These are phyloP conservation scores for Platalea minor DNA, from an alignment of 2,797 vertebrate genomes.

Conservation along the genomic window DNA sequence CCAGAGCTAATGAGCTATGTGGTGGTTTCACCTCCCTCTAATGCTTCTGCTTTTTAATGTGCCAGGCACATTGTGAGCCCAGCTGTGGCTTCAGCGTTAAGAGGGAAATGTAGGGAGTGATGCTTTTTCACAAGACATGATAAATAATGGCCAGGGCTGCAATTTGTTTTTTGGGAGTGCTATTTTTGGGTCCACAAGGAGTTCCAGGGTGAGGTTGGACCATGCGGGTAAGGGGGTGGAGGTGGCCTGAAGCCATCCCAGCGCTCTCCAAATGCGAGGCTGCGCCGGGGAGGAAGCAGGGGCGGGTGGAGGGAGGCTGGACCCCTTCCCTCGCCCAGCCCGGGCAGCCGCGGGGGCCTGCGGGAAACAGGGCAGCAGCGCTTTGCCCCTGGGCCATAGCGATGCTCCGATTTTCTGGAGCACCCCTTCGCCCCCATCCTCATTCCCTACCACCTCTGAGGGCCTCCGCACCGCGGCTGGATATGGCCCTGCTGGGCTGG, in stretches of 20 bases:
- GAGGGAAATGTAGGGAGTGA: background rate
- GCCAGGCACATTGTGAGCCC: background rate
- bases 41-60: background rate
- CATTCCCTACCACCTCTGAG: background rate
- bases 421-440: background rate
- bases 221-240: background rate
- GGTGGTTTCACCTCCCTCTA: background rate
- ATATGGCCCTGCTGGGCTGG: background rate
- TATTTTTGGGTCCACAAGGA: background rate
- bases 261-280: background rate
- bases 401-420: background rate
- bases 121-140: background rate
- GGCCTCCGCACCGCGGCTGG: rapidly evolving
- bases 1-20: background rate
- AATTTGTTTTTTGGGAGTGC: background rate
- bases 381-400: background rate
- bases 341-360: rapidly evolving
- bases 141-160: rapidly evolving
- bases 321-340: background rate
- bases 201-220: background rate
- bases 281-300: background rate
- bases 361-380: rapidly evolving
- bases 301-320: background rate
- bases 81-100: background rate
- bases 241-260: background rate